A percentile compares a stretch with the other conserved stretches of the same genome.
Evolutionary conservation across 2,888 invertebrate species (phyloP).

Genomic region (Phyto melanocephala): DNA sequence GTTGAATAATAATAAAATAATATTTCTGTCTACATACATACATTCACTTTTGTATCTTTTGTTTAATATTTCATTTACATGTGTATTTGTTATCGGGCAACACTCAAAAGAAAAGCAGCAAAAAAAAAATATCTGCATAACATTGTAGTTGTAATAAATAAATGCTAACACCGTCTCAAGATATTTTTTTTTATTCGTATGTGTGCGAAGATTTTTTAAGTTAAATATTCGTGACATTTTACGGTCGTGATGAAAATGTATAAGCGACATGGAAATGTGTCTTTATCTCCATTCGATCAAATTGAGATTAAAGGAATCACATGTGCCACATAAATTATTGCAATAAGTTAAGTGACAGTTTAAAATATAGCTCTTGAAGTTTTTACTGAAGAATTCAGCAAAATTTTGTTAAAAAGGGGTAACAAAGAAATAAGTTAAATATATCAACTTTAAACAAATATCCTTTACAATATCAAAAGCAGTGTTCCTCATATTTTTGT

Average conservation of each 20-base stretch:
- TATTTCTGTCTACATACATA: not conserved
- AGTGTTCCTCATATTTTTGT: no score
- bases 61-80: not conserved
- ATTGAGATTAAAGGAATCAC: not conserved
- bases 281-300: not conserved
- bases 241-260: conserved; percentile 19
- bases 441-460: no score
- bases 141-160: conserved; percentile 7
- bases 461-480: no score
- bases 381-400: no score
- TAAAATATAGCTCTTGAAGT: no score
- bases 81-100: not conserved
- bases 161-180: not conserved
- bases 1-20: not conserved
- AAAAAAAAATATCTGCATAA: not conserved
- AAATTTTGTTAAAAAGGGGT: no score
- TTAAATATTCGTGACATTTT: conserved; percentile 37
- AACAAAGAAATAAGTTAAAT: no score
- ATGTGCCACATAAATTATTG: not conserved
- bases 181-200: not conserved
- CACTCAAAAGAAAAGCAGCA: not conserved
- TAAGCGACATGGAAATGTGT: not conserved
- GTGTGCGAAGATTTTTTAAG: conserved; percentile 2
- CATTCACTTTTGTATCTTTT: not conserved
- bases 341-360: no score